These are phyloP conservation scores for Megaceryle maxima DNA, from an alignment of 2,113 vertebrate species.

Conservation along the genomic window DNA sequence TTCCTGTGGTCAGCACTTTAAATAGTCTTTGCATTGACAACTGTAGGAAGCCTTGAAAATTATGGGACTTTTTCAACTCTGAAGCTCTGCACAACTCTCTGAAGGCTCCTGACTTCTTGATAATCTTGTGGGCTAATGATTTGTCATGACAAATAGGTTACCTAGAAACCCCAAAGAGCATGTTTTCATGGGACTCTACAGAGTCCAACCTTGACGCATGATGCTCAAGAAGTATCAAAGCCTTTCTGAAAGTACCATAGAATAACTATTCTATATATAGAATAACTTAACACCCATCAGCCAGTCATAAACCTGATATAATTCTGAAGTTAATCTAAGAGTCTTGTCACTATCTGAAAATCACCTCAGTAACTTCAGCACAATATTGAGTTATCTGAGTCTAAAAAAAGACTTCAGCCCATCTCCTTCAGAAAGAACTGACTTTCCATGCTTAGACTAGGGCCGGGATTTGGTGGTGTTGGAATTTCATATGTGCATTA, in stretches of 20 bases:
- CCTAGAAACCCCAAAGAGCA: rapidly evolving
- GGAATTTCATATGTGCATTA: background rate
- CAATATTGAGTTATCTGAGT: background rate
- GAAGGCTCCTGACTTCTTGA: background rate
- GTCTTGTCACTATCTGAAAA: background rate
- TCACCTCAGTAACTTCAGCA: background rate
- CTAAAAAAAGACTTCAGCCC: background rate
- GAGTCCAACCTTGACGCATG: rapidly evolving
- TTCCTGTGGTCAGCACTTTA: background rate
- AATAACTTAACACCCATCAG: background rate
- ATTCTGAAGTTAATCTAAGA: background rate
- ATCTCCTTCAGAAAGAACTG: background rate
- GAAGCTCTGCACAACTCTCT: background rate
- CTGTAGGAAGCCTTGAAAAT: background rate
- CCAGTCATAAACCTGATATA: rapidly evolving
- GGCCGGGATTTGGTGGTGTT: background rate
- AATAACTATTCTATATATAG: too few relatives aligned
- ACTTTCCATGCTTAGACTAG: background rate
- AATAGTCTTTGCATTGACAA: background rate
- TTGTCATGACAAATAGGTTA: background rate
- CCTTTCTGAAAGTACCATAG: background rate
- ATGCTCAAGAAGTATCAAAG: background rate
- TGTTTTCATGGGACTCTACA: background rate
- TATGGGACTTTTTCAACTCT: background rate
- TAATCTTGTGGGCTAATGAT: background rate